Conservation (phyloP, 2,113 vertebrate genomes). For the Nesospiza acunhae region DNA sequence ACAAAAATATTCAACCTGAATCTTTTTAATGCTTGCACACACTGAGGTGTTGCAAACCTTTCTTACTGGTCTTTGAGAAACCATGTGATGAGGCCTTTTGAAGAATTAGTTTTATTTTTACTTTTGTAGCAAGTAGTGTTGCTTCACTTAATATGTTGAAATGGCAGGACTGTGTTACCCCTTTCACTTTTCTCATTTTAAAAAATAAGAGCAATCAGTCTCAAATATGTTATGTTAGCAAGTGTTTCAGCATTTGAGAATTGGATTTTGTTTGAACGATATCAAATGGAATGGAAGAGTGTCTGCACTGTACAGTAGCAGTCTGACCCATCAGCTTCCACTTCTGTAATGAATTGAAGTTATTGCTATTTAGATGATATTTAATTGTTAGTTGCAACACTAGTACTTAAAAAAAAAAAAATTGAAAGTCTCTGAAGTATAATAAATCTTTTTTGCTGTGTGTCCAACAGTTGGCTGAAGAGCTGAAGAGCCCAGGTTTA, state of each 20-base stretch:
- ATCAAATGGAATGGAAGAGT: background rate
- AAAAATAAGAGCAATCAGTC: background rate
- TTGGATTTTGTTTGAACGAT: background rate
- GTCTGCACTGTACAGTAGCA: background rate
- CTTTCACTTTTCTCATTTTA: background rate
- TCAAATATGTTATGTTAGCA: background rate
- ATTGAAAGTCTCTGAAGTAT: background rate
- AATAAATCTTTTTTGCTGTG: background rate
- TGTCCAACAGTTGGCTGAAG: background rate
- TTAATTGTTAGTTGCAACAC: background rate
- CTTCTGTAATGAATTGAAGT: background rate
- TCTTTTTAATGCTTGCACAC: background rate
- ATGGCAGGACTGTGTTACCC: background rate
- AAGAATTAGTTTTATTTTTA: slow-evolving; percentile 32
- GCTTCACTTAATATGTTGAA: slow-evolving; percentile 15
- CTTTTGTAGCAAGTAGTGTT: background rate
- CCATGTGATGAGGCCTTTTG: background rate
- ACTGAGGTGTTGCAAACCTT: background rate
- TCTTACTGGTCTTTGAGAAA: slow-evolving; percentile 17
- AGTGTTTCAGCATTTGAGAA: background rate
- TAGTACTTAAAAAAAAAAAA: background rate
- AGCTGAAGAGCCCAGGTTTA: background rate
- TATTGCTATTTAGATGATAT: background rate
- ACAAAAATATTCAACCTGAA: background rate
- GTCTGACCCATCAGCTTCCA: background rate